These are phyloP conservation scores for Lasius fuliginosus DNA, from an alignment of 2,888 invertebrate genomes.

Conservation along the genomic window DNA sequence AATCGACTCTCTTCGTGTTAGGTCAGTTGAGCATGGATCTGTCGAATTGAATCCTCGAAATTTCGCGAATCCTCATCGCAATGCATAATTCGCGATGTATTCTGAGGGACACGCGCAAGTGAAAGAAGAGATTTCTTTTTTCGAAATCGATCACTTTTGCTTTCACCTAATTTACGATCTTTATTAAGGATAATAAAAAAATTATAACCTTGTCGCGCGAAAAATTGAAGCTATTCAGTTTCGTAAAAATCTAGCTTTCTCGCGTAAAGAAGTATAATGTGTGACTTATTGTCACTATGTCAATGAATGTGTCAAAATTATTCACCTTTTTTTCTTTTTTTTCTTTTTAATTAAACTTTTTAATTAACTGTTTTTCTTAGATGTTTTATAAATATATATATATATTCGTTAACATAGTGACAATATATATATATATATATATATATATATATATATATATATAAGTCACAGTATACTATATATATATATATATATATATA, in stretches of 20 bases:
- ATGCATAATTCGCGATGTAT: not conserved
- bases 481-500: not conserved
- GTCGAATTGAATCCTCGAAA: not conserved
- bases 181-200: not conserved
- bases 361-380: too few relatives aligned
- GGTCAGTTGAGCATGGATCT: slow-evolving; percentile 80
- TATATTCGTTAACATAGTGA: too few relatives aligned
- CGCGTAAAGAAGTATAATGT: not conserved
- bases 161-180: not conserved
- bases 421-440: not conserved
- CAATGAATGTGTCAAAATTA: not conserved
- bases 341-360: too few relatives aligned
- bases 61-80: not conserved
- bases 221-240: not conserved
- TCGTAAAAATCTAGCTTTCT: not conserved
- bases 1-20: slow-evolving; percentile 91
- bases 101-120: not conserved
- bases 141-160: slow-evolving; percentile 56
- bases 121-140: slow-evolving; percentile 52
- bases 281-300: not conserved
- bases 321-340: too few relatives aligned
- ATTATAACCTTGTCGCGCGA: not conserved
- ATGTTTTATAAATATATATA: too few relatives aligned
- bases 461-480: too few relatives aligned
- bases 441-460: too few relatives aligned